These are phyloP conservation scores for Sebastes kiyomatsui DNA, from an alignment of 2,797 vertebrate genomes.

Conservation along the genomic window DNA sequence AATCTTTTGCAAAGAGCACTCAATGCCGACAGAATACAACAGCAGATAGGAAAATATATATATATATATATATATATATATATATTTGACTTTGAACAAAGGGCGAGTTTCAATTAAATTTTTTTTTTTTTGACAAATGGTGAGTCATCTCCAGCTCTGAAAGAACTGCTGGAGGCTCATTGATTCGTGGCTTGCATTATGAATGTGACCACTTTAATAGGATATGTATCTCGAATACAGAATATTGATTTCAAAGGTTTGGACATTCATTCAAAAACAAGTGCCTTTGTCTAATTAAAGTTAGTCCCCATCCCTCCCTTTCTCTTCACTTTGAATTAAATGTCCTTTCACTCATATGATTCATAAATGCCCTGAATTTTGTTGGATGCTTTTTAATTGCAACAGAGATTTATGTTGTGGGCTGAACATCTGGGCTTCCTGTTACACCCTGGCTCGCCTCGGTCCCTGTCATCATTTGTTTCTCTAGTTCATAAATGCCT, in stretches of 20 bases:
- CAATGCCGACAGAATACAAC: slow-evolving; percentile 15
- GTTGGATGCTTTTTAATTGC: slow-evolving; percentile 28
- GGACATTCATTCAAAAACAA: slow-evolving; percentile 42
- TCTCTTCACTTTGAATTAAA: slow-evolving; percentile 27
- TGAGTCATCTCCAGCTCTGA: slow-evolving; percentile 59
- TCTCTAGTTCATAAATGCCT: slow-evolving; percentile 68
- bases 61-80: too few relatives aligned
- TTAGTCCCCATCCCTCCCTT: background rate
- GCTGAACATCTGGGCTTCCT: slow-evolving; percentile 25
- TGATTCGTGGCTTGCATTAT: slow-evolving; percentile 65
- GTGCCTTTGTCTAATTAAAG: slow-evolving; percentile 36
- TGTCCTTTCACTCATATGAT: slow-evolving; percentile 20
- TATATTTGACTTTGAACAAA: slow-evolving; percentile 47
- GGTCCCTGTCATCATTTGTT: slow-evolving; percentile 71
- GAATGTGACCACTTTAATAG: slow-evolving; percentile 54
- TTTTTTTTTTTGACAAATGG: slow-evolving; percentile 36
- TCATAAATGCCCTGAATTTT: slow-evolving; percentile 29
- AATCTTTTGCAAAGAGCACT: slow-evolving; percentile 14
- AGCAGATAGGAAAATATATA: slow-evolving; percentile 29
- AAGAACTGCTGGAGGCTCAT: slow-evolving; percentile 52
- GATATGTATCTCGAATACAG: slow-evolving; percentile 55
- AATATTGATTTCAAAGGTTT: slow-evolving; percentile 59
- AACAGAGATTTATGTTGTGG: slow-evolving; percentile 18
- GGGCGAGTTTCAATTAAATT: slow-evolving; percentile 58
- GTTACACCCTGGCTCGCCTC: slow-evolving; percentile 23